Evolutionary conservation across 2,888 invertebrate species (phyloP), one percentile per base, ranked within the genome.

Genomic region (Chironomus riparius): DNA sequence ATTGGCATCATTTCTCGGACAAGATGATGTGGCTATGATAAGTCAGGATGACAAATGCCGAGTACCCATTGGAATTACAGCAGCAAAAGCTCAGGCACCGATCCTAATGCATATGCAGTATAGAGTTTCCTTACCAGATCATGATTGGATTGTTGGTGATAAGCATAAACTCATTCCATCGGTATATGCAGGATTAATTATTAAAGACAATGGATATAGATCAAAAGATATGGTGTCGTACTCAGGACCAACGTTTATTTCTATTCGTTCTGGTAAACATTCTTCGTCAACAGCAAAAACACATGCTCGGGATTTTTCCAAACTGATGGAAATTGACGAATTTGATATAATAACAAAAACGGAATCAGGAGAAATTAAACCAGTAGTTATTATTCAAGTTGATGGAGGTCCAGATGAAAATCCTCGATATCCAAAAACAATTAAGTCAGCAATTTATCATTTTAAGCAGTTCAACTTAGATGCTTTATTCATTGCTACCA

Each of bases 221-320:
- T 76, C 78, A 56, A 78, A 80, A 50, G 77, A 81, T 78, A 80
- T 80, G 70, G 82, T 83, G 6, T 75, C 78, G 10, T 81, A 81
- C 78, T 80, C 80, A 76, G 81, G 82, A 13, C 82, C 82, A 73
- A 82, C 82, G 62, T 82, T 80, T 77, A 77, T 81, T 56, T 79
- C 79, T 70, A 80, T 83, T 50, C 78, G 79, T 50, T 79, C 78
- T 79, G 80, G 79, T 47, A 79, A 79, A 71, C 79, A 79, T 77
- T 47, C 47, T 3, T 12, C 80, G 68, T 74, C 79, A 15, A 69
- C 78, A 15, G 77, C 68, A 65, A 70, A 69, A 69, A 50, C 47
- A 50, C n/a, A n/a, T n/a, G n/a, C n/a, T n/a, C n/a, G n/a, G n/a
- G n/a, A n/a, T n/a, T n/a, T n/a, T n/a, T n/a, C n/a, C n/a, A n/a